Conservation (phyloP, 2,797 vertebrate species). For the Aplochiton taeniatus region DNA sequence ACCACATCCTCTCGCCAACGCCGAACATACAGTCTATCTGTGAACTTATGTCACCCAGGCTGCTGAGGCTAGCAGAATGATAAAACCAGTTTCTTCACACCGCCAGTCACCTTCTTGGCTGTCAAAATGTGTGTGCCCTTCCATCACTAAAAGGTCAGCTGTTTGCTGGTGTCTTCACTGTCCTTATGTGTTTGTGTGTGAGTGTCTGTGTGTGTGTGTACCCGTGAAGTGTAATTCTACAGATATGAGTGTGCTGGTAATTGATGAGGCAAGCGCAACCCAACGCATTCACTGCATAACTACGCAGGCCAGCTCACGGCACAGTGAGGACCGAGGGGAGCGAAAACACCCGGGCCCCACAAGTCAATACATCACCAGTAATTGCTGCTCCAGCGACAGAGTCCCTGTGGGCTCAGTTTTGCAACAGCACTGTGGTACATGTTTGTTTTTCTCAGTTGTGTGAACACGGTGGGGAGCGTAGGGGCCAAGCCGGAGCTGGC, state of each 20-base stretch:
- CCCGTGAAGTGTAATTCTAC: conserved; percentile 16
- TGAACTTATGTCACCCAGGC: background rate
- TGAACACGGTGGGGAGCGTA: background rate
- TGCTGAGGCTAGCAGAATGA: conserved; percentile 6
- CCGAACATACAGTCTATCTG: conserved; percentile 8
- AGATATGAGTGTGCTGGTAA: background rate
- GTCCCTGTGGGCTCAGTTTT: background rate
- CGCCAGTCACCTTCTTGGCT: conserved; percentile 37
- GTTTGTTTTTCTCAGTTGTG: conserved; percentile 17
- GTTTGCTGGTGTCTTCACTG: background rate
- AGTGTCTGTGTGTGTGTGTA: conserved; percentile 18
- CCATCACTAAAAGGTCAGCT: conserved; percentile 37
- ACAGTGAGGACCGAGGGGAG: background rate
- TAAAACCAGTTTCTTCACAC: background rate
- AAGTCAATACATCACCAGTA: conserved; percentile 7
- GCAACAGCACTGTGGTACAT: background rate
- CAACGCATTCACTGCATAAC: conserved; percentile 9
- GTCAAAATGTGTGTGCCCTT: conserved; percentile 42
- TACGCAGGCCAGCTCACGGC: conserved; percentile 11
- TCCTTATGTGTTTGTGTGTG: background rate
- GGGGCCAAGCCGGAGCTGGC: background rate
- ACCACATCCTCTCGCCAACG: conserved; percentile 24
- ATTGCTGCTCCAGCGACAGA: conserved; percentile 1
- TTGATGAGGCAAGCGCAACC: conserved; percentile 34
- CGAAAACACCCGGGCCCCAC: background rate